Evolutionary conservation across 2,113 vertebrate species (phyloP).

Genomic region (zebrafish (Danio rerio)): DNA sequence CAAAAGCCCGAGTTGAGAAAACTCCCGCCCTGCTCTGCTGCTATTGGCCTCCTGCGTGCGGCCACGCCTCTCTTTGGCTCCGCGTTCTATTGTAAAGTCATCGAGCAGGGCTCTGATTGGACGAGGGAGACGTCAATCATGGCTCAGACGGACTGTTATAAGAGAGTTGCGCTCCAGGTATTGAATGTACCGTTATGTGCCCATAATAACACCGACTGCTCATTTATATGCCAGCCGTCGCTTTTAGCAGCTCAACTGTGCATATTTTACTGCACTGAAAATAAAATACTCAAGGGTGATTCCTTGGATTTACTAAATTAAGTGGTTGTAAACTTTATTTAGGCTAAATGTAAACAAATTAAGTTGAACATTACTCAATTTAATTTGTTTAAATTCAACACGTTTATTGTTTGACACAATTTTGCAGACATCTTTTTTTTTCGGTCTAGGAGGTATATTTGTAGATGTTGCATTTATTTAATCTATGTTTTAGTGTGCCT

Average conservation of each 20-base stretch:
- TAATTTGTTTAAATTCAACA: too few species aligned
- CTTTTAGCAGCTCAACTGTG: background rate
- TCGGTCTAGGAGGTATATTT: background rate
- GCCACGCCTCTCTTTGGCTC: slow-evolving; percentile 59
- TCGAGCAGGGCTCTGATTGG: slow-evolving; percentile 41
- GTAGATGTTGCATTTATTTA: background rate
- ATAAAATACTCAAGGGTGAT: too few species aligned
- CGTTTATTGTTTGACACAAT: too few species aligned
- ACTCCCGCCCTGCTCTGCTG: slow-evolving; percentile 71
- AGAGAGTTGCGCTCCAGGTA: slow-evolving; percentile 32
- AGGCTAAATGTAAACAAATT: too few species aligned
- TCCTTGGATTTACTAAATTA: too few species aligned
- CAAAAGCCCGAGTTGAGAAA: slow-evolving; percentile 74
- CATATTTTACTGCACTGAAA: too few species aligned
- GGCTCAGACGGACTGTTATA: slow-evolving; percentile 61
- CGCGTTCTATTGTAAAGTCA: slow-evolving; percentile 49
- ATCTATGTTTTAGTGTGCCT: background rate
- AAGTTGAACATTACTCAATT: too few species aligned
- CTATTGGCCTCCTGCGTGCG: slow-evolving; percentile 67
- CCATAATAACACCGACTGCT: slow-evolving; percentile 52
- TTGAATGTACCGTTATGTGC: slow-evolving; percentile 48
- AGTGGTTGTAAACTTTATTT: too few species aligned
- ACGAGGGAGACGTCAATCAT: slow-evolving; percentile 55
- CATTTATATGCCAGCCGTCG: background rate
- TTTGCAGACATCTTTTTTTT: too few species aligned